These are phyloP conservation scores for human (Homo sapiens) DNA, from an alignment of 2,113 vertebrate species.

Conservation along the genomic window GRCh38 chr12:116630001-116630500, in stretches of 20 bases:
- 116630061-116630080: not conserved
- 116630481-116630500: no score
- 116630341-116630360: no score
- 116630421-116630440: no score
- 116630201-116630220: not conserved
- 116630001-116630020: not conserved
- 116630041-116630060: not conserved
- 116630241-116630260: not conserved
- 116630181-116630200: not conserved
- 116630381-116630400: no score
- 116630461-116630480: no score
- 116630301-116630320: not conserved
- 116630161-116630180: not conserved
- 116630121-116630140: rapidly evolving
- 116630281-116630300: not conserved
- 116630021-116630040: not conserved
- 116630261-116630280: not conserved
- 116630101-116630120: not conserved
- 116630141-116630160: not conserved
- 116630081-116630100: not conserved
- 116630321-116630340: not conserved
- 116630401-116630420: no score
- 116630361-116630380: no score
- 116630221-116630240: no score
- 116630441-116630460: no score